Evolutionary conservation across 1,140 invertebrate genomes (phyloP).

Genomic region (Caenorhabditis tropicalis): DNA sequence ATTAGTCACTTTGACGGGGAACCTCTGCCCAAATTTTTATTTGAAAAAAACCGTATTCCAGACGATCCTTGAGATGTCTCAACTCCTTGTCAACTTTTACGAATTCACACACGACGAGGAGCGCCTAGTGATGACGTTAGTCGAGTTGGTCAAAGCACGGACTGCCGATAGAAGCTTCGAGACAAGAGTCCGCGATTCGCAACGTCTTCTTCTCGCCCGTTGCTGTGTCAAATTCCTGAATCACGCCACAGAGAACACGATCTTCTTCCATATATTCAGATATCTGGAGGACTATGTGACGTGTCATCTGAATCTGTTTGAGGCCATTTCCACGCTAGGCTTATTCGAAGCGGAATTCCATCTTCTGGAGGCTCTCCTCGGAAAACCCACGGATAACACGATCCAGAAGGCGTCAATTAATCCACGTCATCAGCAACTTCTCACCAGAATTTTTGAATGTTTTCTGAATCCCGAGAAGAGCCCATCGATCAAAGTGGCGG

Average conservation of each 20-base stretch:
- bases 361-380: conserved; percentile 17
- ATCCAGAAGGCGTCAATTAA: neutral
- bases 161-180: neutral
- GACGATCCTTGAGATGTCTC: neutral
- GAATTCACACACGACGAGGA: neutral
- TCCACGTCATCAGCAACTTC: neutral
- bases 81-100: conserved; percentile 15
- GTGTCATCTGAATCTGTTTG: neutral
- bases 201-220: neutral
- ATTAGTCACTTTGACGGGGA: no score
- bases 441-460: neutral
- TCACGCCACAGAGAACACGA: neutral
- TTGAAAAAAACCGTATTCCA: no score
- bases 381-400: neutral
- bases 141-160: neutral
- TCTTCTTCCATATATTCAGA: conserved; percentile 31
- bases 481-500: neutral
- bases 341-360: conserved; percentile 26
- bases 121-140: neutral
- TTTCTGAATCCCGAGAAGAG: neutral
- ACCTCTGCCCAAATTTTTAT: no score
- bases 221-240: conserved; percentile 15
- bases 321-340: neutral
- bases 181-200: neutral
- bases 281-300: conserved; percentile 14